These are phyloP conservation scores for Ciconia stormi DNA, from an alignment of 2,113 vertebrate species.

Conservation along the genomic window DNA sequence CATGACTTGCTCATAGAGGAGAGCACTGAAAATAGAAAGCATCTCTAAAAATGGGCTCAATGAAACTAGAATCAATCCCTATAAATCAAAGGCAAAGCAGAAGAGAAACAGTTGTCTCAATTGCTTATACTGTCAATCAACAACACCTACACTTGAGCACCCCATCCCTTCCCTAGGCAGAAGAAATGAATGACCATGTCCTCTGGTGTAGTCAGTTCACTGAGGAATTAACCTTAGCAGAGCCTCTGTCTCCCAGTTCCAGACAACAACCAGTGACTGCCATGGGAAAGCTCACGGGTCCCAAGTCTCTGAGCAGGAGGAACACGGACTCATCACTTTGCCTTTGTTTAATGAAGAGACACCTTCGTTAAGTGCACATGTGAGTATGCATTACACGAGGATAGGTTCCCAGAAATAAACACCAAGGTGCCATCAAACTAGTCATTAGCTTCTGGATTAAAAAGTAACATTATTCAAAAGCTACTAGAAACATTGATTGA, in stretches of 20 bases:
- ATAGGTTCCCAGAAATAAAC: background rate
- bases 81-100: background rate
- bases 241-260: background rate
- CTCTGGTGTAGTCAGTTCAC: background rate
- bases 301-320: rapidly evolving
- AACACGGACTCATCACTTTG: background rate
- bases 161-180: background rate
- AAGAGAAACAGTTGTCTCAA: background rate
- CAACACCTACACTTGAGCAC: background rate
- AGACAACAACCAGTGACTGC: background rate
- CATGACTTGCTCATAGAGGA: background rate
- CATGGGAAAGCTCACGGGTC: background rate
- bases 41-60: background rate
- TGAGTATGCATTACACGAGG: background rate
- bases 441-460: background rate
- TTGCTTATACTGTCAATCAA: background rate
- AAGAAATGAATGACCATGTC: background rate
- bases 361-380: rapidly evolving
- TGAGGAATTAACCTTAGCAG: background rate
- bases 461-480: background rate
- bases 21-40: background rate
- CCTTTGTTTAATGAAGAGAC: background rate
- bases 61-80: background rate
- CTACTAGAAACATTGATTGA: background rate
- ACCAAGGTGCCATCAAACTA: background rate